Evolutionary conservation across 1,140 invertebrate species (phyloP), one percentile per base, ranked within the genome.

Genomic region (Orchesella cincta): DNA sequence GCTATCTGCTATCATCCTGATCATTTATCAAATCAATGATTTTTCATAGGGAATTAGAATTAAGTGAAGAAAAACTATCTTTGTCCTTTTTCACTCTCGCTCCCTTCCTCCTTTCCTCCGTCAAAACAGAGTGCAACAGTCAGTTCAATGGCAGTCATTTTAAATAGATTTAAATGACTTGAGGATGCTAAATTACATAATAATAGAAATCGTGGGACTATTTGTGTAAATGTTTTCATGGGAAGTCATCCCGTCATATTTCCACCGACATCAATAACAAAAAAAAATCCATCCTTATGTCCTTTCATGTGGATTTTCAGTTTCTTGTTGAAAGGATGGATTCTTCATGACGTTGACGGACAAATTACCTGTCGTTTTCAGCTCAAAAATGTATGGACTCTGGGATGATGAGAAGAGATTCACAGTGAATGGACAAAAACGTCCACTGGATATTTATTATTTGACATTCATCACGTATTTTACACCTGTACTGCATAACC

Each of bases 361-460:
- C 77, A 78, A 78, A 78, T 78, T 78, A 76, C 74, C 77, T 76
- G 77, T 78, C 77, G 76, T 78, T 74, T 52, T 31, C 23, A n/a
- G 52, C 14, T 57, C 52, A 23, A 23, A 26, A 18, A 31, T 29
- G 33, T 3, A 31, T 12, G 12, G 2, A 31, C 31, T 67, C 29
- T 33, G 2, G 5, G 8, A 29, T 5, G 8, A 67, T 29, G 33
- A 67, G 8, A 46, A 46, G 20, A 46, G n/a, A n/a, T n/a, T n/a
- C n/a, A n/a, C 20, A 20, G 26, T 67, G 62, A 67, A 67, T 31
- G 62, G 62, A 67, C 31, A 67, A 67, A 67, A 67, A 67, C 2
- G 54, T 62, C 26, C 54, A 62, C 8, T 16, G 54, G 54, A 62
- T 62, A 46, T 46, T 46, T 18, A 46, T 46, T 46, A 46, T 46